These are phyloP conservation scores for Xestobium rufovillosum DNA, from an alignment of 2,888 invertebrate species.

Conservation along the genomic window DNA sequence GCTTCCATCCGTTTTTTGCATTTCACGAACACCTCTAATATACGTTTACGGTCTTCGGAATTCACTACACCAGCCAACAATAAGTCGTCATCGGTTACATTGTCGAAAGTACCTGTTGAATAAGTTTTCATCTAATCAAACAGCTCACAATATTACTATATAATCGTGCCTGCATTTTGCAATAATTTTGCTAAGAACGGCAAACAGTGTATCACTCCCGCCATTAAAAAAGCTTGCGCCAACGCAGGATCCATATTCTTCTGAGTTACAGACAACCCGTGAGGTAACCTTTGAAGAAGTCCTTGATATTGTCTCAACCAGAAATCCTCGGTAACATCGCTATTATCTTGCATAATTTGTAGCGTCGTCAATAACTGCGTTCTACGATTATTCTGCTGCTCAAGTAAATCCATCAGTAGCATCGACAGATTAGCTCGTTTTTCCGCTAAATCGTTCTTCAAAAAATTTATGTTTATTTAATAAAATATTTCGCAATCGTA, in stretches of 20 bases:
- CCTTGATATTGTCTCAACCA: conserved; percentile 79
- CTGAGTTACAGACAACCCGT: conserved; percentile 53
- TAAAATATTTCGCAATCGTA: conserved; percentile 8
- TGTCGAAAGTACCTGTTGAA: conserved; percentile 39
- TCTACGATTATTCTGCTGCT: conserved; percentile 60
- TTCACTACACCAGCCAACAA: conserved; percentile 51
- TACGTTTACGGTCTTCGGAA: conserved; percentile 51
- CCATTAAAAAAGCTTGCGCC: conserved; percentile 61
- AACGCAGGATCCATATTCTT: conserved; percentile 58
- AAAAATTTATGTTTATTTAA: no score
- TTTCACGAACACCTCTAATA: conserved; percentile 55
- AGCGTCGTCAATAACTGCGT: conserved; percentile 58
- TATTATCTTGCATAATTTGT: conserved; percentile 59
- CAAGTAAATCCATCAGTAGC: conserved; percentile 59
- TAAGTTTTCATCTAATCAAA: no score
- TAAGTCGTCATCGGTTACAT: conserved; percentile 51
- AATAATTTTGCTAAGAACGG: conserved; percentile 62
- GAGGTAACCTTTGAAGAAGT: conserved; percentile 50
- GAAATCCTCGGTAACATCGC: conserved; percentile 51
- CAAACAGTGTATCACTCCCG: conserved; percentile 67
- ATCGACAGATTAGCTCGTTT: conserved; percentile 60
- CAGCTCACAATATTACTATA: no score
- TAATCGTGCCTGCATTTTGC: conserved; percentile 45
- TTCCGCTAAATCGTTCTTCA: conserved; percentile 57
- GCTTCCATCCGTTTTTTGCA: conserved; percentile 47